These are phyloP conservation scores for Rhinolophus ferrumequinum DNA, from an alignment of 2,113 vertebrate species.

Conservation along the genomic window DNA sequence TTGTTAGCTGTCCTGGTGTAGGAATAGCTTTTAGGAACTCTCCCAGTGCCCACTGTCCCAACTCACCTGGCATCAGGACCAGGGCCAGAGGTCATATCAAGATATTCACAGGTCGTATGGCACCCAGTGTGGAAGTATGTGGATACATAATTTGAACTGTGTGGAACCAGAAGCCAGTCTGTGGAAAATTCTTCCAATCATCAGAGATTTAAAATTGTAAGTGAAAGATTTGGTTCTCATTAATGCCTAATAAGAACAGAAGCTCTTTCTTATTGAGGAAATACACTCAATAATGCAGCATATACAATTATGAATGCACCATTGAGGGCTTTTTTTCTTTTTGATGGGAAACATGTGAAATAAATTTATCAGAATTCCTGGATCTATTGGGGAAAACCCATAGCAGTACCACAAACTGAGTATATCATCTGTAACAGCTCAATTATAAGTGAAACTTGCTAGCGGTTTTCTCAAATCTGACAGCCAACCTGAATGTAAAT, in stretches of 20 bases:
- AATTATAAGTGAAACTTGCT: slow-evolving; percentile 65
- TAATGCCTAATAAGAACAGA: slow-evolving; percentile 78
- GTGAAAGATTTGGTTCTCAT: slow-evolving; percentile 75
- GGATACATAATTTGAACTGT: slow-evolving; percentile 49
- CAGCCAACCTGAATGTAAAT: slow-evolving; percentile 56
- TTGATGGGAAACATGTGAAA: slow-evolving; percentile 74
- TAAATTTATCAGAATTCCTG: slow-evolving; percentile 73
- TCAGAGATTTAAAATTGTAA: slow-evolving; percentile 65
- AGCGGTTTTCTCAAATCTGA: slow-evolving; percentile 58
- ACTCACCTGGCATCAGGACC: neutral
- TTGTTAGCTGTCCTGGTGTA: neutral
- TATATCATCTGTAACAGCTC: slow-evolving; percentile 58
- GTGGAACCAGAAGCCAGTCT: slow-evolving; percentile 67
- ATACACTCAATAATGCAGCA: slow-evolving; percentile 57
- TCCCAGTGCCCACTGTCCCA: neutral
- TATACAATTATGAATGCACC: slow-evolving; percentile 69
- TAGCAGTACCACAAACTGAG: slow-evolving; percentile 47
- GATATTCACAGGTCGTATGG: neutral
- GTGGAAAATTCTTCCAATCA: slow-evolving; percentile 69
- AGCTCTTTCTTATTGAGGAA: slow-evolving; percentile 73
- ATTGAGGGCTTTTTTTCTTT: slow-evolving; percentile 47
- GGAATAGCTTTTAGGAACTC: neutral
- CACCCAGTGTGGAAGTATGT: neutral
- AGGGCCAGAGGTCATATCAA: neutral
- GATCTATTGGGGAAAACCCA: slow-evolving; percentile 52